phyloP scores from a whole-genome alignment of 2,113 vertebrate genomes.

The Hyperopisus bebe region DNA sequence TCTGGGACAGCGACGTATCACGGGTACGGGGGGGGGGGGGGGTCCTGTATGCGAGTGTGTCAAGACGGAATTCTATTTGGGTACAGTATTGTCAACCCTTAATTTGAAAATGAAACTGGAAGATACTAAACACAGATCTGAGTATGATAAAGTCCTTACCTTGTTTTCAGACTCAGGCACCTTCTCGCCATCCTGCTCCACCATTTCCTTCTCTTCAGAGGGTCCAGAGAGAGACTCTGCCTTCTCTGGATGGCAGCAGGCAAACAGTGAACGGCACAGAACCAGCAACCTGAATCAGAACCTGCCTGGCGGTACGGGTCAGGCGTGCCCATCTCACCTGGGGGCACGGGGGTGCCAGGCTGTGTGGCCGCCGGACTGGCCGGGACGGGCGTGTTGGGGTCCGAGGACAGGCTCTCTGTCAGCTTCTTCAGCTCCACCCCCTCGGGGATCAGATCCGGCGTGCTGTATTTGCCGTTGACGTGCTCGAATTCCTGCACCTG shows the following conservation, averaged over 20 bases:
- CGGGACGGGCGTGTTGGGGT: conserved; percentile 81
- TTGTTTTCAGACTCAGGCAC: conserved; percentile 67
- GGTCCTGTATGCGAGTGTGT: neutral
- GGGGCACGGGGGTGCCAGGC: conserved; percentile 55
- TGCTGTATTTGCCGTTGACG: conserved; percentile 93
- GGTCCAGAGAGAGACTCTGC: conserved; percentile 55
- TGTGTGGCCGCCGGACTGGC: conserved; percentile 75
- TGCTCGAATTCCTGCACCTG: conserved; percentile 97
- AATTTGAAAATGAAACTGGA: neutral
- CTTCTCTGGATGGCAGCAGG: conserved; percentile 65
- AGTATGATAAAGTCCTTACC: conserved; percentile 5
- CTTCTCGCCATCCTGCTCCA: conserved; percentile 64
- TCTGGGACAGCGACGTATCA: neutral
- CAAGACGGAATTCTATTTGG: neutral
- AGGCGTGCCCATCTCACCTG: conserved; percentile 57
- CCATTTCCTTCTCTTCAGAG: conserved; percentile 72
- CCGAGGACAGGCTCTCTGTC: conserved; percentile 75
- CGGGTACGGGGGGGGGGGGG: neutral
- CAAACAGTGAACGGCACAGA: neutral
- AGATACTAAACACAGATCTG: conserved; percentile 11
- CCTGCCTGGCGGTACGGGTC: neutral
- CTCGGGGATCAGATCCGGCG: conserved; percentile 80
- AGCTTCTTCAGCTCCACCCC: conserved; percentile 77
- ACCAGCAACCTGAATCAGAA: neutral
- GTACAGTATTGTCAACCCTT: neutral